These are phyloP conservation scores for Scaptomyza parva DNA, from an alignment of 2,888 invertebrate species.

Conservation along the genomic window DNA sequence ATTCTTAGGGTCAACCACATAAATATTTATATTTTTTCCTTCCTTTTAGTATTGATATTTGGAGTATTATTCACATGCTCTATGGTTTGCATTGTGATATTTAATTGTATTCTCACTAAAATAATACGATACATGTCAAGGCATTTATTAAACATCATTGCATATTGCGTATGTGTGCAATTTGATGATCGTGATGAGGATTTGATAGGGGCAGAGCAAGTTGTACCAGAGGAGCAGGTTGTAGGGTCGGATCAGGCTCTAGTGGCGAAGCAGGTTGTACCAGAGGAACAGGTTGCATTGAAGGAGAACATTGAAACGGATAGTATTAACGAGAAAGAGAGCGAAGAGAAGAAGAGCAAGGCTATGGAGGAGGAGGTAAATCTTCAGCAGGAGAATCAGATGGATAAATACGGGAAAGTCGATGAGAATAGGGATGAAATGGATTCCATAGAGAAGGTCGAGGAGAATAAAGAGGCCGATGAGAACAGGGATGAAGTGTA, in stretches of 20 bases:
- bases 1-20: neutral
- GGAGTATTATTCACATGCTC: neutral
- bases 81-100: neutral
- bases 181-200: neutral
- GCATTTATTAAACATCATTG: neutral
- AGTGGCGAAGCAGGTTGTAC: neutral
- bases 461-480: too few species aligned
- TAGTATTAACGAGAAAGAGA: too few species aligned
- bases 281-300: too few species aligned
- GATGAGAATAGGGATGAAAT: neutral
- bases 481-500: too few species aligned
- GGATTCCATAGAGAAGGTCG: neutral
- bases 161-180: neutral
- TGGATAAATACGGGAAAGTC: too few species aligned
- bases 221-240: neutral
- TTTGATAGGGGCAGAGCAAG: too few species aligned
- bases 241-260: neutral
- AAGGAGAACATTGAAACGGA: too few species aligned
- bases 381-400: too few species aligned
- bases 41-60: neutral
- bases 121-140: neutral
- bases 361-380: too few species aligned
- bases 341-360: too few species aligned
- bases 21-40: neutral
- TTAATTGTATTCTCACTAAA: neutral